Percentiles rank a stretch among this genome's conserved stretches.
Conservation (phyloP, 2,888 invertebrate species). For the Leptothorax acervorum region DNA sequence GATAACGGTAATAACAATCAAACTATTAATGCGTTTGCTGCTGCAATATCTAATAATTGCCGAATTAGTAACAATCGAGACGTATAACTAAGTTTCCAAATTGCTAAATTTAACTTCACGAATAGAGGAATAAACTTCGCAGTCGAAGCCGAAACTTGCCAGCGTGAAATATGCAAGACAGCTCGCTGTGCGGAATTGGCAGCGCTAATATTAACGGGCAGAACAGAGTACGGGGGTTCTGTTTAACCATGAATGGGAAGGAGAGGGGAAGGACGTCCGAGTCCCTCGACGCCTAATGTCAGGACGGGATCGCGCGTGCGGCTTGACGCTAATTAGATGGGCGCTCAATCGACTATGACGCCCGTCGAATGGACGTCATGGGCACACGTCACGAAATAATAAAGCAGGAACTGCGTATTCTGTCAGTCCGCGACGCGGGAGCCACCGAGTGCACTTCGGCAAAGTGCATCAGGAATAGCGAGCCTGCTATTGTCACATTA, state of each 20-base stretch:
- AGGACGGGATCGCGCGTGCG: constrained; percentile 62
- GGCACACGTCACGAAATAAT: constrained; percentile 43
- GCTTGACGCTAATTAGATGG: constrained; percentile 74
- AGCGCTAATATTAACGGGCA: constrained; percentile 34
- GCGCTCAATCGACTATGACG: constrained; percentile 65
- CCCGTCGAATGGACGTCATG: constrained; percentile 57
- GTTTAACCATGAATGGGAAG: constrained; percentile 33
- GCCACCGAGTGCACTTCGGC: constrained; percentile 36
- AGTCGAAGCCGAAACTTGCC: constrained; percentile 40
- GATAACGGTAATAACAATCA: not conserved
- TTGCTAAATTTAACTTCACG: constrained; percentile 14
- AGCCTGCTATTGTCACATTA: constrained; percentile 48
- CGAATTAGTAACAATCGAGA: constrained; percentile 21
- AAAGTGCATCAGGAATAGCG: constrained; percentile 47
- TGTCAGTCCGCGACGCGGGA: constrained; percentile 30
- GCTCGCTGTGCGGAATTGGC: constrained; percentile 42
- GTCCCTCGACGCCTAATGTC: constrained; percentile 64
- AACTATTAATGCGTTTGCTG: not conserved
- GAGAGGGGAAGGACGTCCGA: constrained; percentile 54
- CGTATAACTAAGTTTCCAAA: constrained; percentile 11
- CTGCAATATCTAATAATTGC: constrained; percentile 17
- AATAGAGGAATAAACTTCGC: constrained; percentile 24
- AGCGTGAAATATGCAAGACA: constrained; percentile 49
- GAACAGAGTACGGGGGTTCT: constrained; percentile 51
- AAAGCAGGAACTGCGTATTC: constrained; percentile 40